phyloP scores from a whole-genome alignment of 2,888 invertebrate genomes.

The Cerceris ruficornis region DNA sequence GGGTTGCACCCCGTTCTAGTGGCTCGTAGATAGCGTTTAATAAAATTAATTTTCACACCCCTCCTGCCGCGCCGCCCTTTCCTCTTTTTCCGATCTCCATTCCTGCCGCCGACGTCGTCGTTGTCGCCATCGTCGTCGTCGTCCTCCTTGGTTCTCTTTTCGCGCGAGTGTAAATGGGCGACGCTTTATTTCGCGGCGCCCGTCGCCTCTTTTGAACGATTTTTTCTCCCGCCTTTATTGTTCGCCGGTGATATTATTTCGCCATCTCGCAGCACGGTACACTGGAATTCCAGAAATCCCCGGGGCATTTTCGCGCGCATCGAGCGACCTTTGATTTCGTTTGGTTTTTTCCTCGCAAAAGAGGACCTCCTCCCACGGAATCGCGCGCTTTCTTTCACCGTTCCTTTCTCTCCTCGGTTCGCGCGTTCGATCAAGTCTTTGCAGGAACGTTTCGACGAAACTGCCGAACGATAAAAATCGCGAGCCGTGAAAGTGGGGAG shows the following conservation, averaged over 20 bases:
- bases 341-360: neutral
- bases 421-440: no score
- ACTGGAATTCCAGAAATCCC: neutral
- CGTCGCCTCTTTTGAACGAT: neutral
- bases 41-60: slow-evolving; percentile 63
- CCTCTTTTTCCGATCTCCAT: neutral
- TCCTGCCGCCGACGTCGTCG: slow-evolving; percentile 21
- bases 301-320: neutral
- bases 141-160: slow-evolving; percentile 10
- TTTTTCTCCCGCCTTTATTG: slow-evolving; percentile 2
- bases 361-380: neutral
- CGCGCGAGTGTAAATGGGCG: slow-evolving; percentile 28
- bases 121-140: slow-evolving; percentile 22
- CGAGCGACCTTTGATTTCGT: neutral
- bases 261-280: neutral
- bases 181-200: slow-evolving; percentile 43
- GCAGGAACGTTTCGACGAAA: no score
- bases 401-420: neutral
- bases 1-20: slow-evolving; percentile 51
- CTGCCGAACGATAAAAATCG: no score
- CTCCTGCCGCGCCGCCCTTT: neutral
- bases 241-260: slow-evolving; percentile 41
- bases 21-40: slow-evolving; percentile 62
- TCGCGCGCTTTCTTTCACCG: neutral
- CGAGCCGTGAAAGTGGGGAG: no score